A percentile compares a stretch with the other conserved stretches of the same genome.
phyloP scores from a whole-genome alignment of 2,888 invertebrate species.

The Ganaspis brasiliensis region DNA sequence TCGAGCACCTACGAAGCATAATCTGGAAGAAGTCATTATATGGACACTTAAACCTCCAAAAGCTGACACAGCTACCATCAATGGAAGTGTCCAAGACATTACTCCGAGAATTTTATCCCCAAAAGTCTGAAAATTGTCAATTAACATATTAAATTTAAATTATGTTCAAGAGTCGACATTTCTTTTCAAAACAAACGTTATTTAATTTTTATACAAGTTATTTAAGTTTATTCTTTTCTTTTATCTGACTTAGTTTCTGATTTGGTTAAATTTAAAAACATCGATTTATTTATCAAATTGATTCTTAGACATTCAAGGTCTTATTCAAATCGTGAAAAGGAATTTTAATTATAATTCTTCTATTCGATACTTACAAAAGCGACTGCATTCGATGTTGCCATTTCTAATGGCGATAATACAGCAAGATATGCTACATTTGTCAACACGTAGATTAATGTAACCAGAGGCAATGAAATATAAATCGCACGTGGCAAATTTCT shows the following conservation, averaged over 20 bases:
- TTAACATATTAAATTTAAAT: conserved; percentile 3
- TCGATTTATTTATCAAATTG: too few species aligned
- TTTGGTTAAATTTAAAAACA: too few species aligned
- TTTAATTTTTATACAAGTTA: too few species aligned
- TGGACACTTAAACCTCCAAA: conserved; percentile 97
- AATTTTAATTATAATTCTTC: not conserved
- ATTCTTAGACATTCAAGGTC: not conserved
- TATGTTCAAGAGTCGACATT: not conserved
- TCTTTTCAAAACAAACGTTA: too few species aligned
- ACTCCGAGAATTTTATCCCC: conserved; percentile 89
- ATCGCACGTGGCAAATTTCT: conserved; percentile 95
- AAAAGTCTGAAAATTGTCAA: conserved; percentile 86
- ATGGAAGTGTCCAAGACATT: conserved; percentile 91
- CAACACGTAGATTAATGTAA: conserved; percentile 93
- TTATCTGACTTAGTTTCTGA: too few species aligned
- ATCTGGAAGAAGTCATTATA: conserved; percentile 96
- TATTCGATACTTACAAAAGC: conserved; percentile 90
- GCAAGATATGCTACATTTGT: conserved; percentile 95
- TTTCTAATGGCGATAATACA: conserved; percentile 90
- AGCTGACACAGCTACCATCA: conserved; percentile 95
- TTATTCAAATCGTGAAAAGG: not conserved
- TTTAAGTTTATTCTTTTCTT: too few species aligned
- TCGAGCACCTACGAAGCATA: conserved; percentile 95
- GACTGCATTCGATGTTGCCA: conserved; percentile 95
- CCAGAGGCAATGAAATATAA: conserved; percentile 93